A percentile compares a stretch with the other conserved stretches of the same genome.
Evolutionary conservation across 2,888 invertebrate genomes (phyloP).

Genomic region (Digitonthophagus gazella): DNA sequence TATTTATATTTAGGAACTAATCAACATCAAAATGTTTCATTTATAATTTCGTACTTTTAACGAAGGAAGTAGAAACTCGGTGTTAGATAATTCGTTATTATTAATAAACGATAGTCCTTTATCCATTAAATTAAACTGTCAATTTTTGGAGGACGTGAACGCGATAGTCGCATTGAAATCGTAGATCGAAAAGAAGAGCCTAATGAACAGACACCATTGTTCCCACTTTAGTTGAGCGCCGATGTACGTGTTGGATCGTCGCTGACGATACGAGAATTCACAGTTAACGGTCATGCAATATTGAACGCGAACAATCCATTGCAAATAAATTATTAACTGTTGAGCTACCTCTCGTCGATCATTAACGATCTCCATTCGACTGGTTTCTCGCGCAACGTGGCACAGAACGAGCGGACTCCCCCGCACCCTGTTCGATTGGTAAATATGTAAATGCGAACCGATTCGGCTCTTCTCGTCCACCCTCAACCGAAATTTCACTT

Average conservation of each 20-base stretch:
- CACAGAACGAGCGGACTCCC: neutral
- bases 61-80: neutral
- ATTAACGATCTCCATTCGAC: slow-evolving; percentile 13
- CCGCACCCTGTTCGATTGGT: neutral
- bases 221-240: neutral
- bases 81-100: neutral
- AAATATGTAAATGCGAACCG: slow-evolving; percentile 10
- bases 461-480: neutral
- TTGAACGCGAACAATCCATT: slow-evolving; percentile 13
- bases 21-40: no score
- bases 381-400: neutral
- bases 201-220: neutral
- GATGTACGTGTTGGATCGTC: no score
- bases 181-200: neutral
- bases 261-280: neutral
- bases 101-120: neutral
- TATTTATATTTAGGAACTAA: no score
- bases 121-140: neutral
- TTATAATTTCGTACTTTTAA: no score
- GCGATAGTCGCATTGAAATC: neutral
- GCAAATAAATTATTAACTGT: slow-evolving; percentile 18
- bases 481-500: slow-evolving; percentile 10
- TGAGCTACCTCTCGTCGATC: slow-evolving; percentile 15
- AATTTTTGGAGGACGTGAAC: neutral
- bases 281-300: slow-evolving; percentile 1